These are phyloP conservation scores for Vombatus ursinus DNA, from an alignment of 2,113 vertebrate species.

Conservation along the genomic window DNA sequence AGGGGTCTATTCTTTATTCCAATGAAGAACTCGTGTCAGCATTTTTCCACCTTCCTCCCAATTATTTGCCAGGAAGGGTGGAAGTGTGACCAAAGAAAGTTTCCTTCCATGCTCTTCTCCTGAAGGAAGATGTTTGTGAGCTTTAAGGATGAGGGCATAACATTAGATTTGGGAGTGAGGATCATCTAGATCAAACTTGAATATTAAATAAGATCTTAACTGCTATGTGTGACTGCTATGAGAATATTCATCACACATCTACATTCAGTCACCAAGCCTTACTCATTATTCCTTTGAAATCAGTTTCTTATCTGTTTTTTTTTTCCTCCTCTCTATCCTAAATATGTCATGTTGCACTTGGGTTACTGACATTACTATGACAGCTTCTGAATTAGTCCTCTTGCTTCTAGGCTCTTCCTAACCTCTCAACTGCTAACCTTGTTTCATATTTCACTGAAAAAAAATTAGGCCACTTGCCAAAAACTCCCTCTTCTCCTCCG, in stretches of 20 bases:
- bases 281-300: not conserved
- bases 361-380: not conserved
- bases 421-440: not conserved
- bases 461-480: not conserved
- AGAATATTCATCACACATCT: not conserved
- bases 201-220: not conserved
- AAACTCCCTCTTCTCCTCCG: not conserved
- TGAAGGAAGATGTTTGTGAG: not conserved
- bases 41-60: not conserved
- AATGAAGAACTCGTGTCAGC: not conserved
- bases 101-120: not conserved
- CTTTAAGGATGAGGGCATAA: not conserved
- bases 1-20: not conserved
- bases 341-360: not conserved
- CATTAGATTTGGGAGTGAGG: not conserved
- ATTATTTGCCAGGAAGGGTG: not conserved
- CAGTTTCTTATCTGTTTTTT: not conserved
- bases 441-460: not conserved
- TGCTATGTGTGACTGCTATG: not conserved
- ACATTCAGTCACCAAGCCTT: not conserved
- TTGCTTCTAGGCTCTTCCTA: not conserved
- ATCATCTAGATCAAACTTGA: not conserved
- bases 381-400: not conserved
- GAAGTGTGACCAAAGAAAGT: not conserved
- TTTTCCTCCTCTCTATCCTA: not conserved